phyloP scores from a whole-genome alignment of 2,888 invertebrate species.

The Allophyes oxyacanthae region DNA sequence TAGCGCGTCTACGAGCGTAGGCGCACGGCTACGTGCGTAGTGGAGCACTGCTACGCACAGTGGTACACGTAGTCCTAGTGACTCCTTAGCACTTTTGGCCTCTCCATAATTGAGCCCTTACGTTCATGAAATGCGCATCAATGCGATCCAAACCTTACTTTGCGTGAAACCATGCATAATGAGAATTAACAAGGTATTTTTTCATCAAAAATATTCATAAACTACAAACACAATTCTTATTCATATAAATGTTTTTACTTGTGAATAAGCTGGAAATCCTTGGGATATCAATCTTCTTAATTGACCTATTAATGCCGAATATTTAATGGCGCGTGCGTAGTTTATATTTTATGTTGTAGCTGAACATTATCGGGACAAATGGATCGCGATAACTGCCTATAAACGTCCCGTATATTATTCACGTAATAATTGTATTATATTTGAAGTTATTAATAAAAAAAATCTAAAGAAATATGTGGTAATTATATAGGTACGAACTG shows the following conservation, averaged over 20 bases:
- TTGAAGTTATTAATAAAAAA: conserved; percentile 2
- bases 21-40: too few species aligned
- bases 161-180: too few species aligned
- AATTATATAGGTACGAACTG: too few species aligned
- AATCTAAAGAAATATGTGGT: background rate
- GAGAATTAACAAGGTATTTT: too few species aligned
- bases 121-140: too few species aligned
- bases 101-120: too few species aligned
- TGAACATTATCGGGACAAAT: conserved; percentile 34
- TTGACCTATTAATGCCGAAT: conserved; percentile 38
- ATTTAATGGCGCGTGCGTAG: conserved; percentile 17
- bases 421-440: conserved; percentile 7
- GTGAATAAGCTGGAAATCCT: conserved; percentile 1
- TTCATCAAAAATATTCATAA: too few species aligned
- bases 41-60: too few species aligned
- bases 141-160: too few species aligned
- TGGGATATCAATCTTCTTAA: conserved; percentile 34
- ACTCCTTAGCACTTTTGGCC: too few species aligned
- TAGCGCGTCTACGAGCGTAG: too few species aligned
- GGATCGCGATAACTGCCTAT: conserved; percentile 18
- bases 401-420: conserved; percentile 13
- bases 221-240: background rate
- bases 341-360: conserved; percentile 19
- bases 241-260: conserved; percentile 1
- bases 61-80: too few species aligned